A percentile compares a stretch with the other conserved stretches of the same genome.
Conservation (phyloP, 2,113 vertebrate species). For the Poeciliopsis occidentalis region DNA sequence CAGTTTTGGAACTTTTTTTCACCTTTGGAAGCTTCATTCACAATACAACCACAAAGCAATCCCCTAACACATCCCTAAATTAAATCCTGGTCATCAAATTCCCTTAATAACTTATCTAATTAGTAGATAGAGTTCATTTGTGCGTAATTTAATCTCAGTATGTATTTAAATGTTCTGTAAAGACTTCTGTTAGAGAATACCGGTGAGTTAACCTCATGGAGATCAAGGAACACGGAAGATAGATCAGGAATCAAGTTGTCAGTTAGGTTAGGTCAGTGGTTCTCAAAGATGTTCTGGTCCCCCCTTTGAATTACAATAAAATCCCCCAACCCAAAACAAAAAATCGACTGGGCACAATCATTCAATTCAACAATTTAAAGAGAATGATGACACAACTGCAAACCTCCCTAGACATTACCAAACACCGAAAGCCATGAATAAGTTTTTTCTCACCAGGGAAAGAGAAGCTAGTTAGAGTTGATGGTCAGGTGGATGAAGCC, state of each 20-base stretch:
- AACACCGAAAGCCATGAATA: background rate
- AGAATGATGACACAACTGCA: background rate
- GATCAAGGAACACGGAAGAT: background rate
- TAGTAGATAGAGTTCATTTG: background rate
- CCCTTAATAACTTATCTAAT: background rate
- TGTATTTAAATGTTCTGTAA: background rate
- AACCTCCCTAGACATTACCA: background rate
- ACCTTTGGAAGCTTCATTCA: background rate
- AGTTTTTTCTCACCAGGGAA: too few relatives aligned
- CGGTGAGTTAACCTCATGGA: background rate
- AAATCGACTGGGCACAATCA: background rate
- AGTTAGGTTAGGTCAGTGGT: background rate
- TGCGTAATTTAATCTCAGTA: background rate
- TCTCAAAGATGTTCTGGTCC: too few relatives aligned
- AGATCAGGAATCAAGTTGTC: too few relatives aligned
- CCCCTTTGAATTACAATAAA: too few relatives aligned
- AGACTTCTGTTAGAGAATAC: background rate
- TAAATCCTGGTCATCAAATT: background rate
- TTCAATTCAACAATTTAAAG: background rate
- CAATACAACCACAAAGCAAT: background rate
- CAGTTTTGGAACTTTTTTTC: too few relatives aligned
- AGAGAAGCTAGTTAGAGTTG: too few relatives aligned
- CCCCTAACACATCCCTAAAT: background rate
- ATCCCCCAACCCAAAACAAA: too few relatives aligned
- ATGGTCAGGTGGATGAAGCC: too few relatives aligned